Evolutionary conservation across 2,888 invertebrate species (phyloP), one percentile per base, ranked within the genome.

Genomic region (Archips crataeganus): DNA sequence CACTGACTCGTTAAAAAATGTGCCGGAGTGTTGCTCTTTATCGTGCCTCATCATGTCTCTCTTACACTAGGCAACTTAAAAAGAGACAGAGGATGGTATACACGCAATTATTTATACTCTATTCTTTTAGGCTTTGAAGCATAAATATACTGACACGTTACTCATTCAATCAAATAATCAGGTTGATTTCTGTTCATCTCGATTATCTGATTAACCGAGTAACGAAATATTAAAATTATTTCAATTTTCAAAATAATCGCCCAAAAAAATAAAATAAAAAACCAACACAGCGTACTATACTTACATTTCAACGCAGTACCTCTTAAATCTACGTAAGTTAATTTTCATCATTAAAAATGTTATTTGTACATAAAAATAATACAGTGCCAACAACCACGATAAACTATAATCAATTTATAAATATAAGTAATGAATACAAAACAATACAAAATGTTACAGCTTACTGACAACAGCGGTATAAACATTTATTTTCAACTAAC

Each of bases 331-430:
- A 93, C 81, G 86, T 92, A 93, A 82, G 86, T 90, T 92, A 91
- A 85, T 87, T 82, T 90, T 84, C 83, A 85, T 87, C 85, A 89
- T 88, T 89, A 91, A 89, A 91, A 91, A 90, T 89, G 90, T 91
- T 93, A 92, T 94, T 94, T 94, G 94, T 94, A 94, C 94, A 94
- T 85, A 87, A 83, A 91, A 93, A 91, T 92, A 92, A 92, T 92
- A 92, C 88, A 88, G 86, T 90, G 87, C 90, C 91, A 92, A 93
- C 94, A 90, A 92, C 91, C 89, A 87, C 87, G 84, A 93, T 92
- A 92, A 90, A 93, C 90, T 93, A 90, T 91, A 86, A 86, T 87
- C 89, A 92, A 89, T 89, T 87, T 91, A 90, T 82, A 91, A 91
- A 88, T 89, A 84, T 83, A 85, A 87, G 74, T 86, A 89, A 87